phyloP scores from a whole-genome alignment of 2,888 invertebrate species.

The Heteromyza rotundicornis region DNA sequence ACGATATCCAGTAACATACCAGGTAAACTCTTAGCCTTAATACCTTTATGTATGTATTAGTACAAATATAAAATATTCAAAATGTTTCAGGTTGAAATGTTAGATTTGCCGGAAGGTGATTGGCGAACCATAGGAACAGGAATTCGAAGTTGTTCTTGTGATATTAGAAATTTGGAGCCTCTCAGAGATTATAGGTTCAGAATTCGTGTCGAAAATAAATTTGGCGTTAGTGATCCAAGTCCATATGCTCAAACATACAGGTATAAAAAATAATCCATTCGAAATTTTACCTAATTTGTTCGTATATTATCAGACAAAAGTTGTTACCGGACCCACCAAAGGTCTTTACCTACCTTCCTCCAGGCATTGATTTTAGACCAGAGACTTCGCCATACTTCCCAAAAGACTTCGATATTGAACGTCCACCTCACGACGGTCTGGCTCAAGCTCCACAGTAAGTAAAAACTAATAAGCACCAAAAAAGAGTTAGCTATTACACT shows the following conservation, averaged over 20 bases:
- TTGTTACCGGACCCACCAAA: conserved; percentile 81
- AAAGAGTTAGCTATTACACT: too few relatives aligned
- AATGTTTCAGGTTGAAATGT: conserved; percentile 77
- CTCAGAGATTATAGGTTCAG: conserved; percentile 95
- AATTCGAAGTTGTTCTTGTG: conserved; percentile 87
- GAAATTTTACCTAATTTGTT: too few relatives aligned
- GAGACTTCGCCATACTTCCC: conserved; percentile 88
- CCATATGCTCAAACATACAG: conserved; percentile 83
- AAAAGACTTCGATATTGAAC: conserved; percentile 88
- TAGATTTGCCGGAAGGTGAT: conserved; percentile 88
- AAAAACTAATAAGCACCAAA: too few relatives aligned
- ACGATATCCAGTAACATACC: conserved; percentile 89
- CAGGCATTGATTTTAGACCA: conserved; percentile 82
- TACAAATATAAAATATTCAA: not conserved
- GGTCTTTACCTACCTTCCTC: conserved; percentile 79
- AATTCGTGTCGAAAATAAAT: conserved; percentile 94
- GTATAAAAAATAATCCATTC: conserved; percentile 31
- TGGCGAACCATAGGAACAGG: conserved; percentile 90
- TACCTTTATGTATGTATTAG: not conserved
- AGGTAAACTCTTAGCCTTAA: conserved; percentile 64
- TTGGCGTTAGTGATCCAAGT: conserved; percentile 95
- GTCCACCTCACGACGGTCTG: conserved; percentile 84
- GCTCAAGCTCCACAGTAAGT: conserved; percentile 76
- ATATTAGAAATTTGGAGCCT: conserved; percentile 87
- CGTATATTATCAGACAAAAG: conserved; percentile 66